Evolutionary conservation across 2,797 vertebrate species (phyloP).

Genomic region (Selene dorsalis): DNA sequence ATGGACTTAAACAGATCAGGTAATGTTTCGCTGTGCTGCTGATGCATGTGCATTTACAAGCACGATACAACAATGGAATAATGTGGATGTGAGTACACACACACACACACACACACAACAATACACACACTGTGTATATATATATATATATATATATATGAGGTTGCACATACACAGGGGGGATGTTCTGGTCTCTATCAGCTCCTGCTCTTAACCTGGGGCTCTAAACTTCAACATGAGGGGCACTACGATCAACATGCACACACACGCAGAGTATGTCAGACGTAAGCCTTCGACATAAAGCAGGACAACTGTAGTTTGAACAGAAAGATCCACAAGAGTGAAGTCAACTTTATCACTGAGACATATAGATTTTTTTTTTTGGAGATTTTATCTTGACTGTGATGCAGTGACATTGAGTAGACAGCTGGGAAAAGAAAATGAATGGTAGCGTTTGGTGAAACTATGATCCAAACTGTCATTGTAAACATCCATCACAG

Average conservation of each 20-base stretch:
- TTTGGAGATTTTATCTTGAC: neutral
- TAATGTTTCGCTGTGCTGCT: conserved; percentile 16
- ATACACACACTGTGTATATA: neutral
- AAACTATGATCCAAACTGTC: neutral
- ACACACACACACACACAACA: neutral
- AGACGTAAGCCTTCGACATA: conserved; percentile 45
- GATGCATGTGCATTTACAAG: conserved; percentile 1
- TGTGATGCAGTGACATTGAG: neutral
- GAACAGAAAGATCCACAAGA: conserved; percentile 21
- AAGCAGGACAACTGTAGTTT: conserved; percentile 29
- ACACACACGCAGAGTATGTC: conserved; percentile 68
- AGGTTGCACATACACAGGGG: neutral
- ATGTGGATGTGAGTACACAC: no score
- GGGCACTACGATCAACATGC: conserved; percentile 58
- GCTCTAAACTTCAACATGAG: conserved; percentile 46
- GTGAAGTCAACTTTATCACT: neutral
- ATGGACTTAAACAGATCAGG: conserved; percentile 36
- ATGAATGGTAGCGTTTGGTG: no score
- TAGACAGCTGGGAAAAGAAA: neutral
- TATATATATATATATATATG: no score
- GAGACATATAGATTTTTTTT: no score
- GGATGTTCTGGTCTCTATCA: conserved; percentile 40
- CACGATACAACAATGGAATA: conserved; percentile 17
- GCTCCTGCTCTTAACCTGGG: conserved; percentile 46
- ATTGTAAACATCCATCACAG: neutral